Evolutionary conservation across 2,797 vertebrate genomes (phyloP), one percentile per base, ranked within the genome.

Genomic region (Alcedo quadribrachys): DNA sequence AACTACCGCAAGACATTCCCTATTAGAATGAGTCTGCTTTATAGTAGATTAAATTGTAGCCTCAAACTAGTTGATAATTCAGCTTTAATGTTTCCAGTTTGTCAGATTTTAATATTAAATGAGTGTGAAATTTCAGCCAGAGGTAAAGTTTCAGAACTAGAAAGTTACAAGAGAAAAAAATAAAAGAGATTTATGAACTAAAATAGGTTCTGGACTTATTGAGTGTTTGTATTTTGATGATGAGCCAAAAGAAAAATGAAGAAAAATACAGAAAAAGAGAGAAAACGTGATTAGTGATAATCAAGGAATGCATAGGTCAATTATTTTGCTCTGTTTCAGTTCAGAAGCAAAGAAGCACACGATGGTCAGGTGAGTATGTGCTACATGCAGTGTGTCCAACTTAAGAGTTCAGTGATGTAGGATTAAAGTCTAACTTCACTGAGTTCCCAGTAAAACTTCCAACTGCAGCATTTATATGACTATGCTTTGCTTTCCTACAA

Each of bases 51-150:
- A 80, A 90, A 83, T 19, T 90, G 17, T 87, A 81, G 76, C 93
- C 78, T 80, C 73, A 66, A 95, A 85, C 68, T 83, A 73, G 50
- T 51, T 54, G n/a, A 85, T 85, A 92, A 87, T 89, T 90, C 28
- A 35, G 4, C 30, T 75, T 91, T 69, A 92, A 85, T 67, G 13
- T 46, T 89, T 71, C 46, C 40, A 78, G 16, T 78, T 91, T 85
- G 63, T 73, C 73, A 77, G 77, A 89, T 90, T 85, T 90, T 85
- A 92, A 57, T 92, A 90, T 27, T 85, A 94, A 92, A 80, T 87
- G 14, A 75, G 68, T 90, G 46, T 82, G 84, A 89, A 94, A 92
- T 87, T 90, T 85, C 75, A 91, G 81, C 69, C 68, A 65, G 84
- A 83, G 58, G 73, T 81, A 87, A 83, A 82, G 25, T 90, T 92